Percentiles rank a stretch among this genome's conserved stretches.
Evolutionary conservation across 2,888 invertebrate species (phyloP).

Genomic region (Melipona bicolor): DNA sequence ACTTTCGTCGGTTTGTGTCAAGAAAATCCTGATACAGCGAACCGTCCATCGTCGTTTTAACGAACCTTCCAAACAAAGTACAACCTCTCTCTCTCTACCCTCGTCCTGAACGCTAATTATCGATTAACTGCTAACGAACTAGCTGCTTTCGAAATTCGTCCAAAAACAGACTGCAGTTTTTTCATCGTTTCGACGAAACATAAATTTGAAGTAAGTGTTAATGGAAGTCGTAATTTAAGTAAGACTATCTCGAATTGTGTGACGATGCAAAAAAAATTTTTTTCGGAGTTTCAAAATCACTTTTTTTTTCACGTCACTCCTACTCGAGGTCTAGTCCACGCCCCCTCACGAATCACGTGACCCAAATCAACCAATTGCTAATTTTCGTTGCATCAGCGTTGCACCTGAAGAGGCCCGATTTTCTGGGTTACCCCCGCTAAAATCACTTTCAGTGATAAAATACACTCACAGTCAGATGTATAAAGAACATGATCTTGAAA

Average conservation of each 20-base stretch:
- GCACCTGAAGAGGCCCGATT: no score
- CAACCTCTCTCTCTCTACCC: background rate
- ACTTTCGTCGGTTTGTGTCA: background rate
- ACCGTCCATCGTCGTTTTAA: background rate
- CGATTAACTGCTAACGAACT: slow-evolving; percentile 1
- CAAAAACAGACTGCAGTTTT: background rate
- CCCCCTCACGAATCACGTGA: no score
- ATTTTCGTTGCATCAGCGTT: no score
- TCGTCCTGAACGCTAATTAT: background rate
- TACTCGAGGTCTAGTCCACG: no score
- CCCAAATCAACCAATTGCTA: no score
- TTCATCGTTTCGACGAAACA: background rate
- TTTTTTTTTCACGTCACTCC: no score
- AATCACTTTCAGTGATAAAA: no score
- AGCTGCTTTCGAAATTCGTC: background rate
- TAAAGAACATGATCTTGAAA: no score
- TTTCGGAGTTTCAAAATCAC: no score
- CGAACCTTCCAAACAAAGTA: background rate
- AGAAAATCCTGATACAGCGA: slow-evolving; percentile 1
- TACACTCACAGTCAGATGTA: no score
- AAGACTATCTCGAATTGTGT: background rate
- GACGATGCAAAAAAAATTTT: no score
- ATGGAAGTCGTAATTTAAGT: background rate
- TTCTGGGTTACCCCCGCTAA: no score
- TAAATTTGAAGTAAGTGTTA: background rate